Base-by-base conservation (phyloP, 2,888 invertebrate genomes). In the Eilema caniola region DNA sequence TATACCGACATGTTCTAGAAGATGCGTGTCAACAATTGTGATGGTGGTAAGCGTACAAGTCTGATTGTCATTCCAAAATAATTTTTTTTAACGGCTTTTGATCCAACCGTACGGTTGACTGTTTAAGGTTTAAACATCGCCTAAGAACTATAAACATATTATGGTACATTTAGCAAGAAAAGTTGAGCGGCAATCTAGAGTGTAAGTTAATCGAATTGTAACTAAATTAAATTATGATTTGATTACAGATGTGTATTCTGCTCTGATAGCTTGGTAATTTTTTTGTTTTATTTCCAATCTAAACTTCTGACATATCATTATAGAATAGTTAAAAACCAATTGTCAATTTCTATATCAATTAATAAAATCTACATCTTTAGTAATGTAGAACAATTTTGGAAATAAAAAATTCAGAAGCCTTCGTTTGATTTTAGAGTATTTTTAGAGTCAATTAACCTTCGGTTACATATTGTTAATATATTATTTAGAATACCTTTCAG, bases 11-110 rank as follows among this genome's bases (percentile, higher is more conserved):
- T 37, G 61, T 59, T 63, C 28, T 23, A 74, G 61, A 77, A 76
- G 76, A 69, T 73, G 74, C 71, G 75, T 82, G 62, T 71, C 69
- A 62, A 68, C 65, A 28, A 68, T 67, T 80, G 77, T 82, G 74
- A 80, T 80, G 66, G 63, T 76, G 76, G 73, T 74, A 80, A 83
- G 87, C 80, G 85, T 85, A 88, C 86, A 92, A 93, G 91, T 92
- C 92, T 92, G 92, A 93, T 89, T 86, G 88, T 91, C 91, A 91
- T 92, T 93, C 92, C 92, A 90, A 89, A 90, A 89, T 76, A 71
- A 75, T 70, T 76, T 53, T 41, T 79, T 82, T 78, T 72, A 83
- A 67, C 69, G 76, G 75, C 69, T 77, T 78, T 78, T 73, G 66
- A 71, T 77, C 63, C 72, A 65, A n/a, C 37, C 70, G 59, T 16